Percentiles rank a stretch among this genome's conserved stretches.
These are phyloP conservation scores for Prunella strophiata DNA, from an alignment of 2,797 vertebrate species.

Conservation along the genomic window DNA sequence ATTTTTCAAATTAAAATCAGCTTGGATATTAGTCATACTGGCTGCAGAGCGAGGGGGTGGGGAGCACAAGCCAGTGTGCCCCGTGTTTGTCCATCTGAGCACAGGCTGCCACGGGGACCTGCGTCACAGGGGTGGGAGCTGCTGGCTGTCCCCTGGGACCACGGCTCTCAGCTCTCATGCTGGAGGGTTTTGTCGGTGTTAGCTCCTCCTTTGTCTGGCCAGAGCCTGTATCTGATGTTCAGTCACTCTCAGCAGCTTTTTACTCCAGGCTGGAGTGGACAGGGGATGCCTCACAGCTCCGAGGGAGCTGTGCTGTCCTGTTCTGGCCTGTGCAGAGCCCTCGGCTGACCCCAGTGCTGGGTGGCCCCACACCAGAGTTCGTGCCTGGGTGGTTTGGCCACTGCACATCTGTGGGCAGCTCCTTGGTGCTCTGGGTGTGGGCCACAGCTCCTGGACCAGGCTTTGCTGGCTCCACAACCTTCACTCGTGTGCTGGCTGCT, in stretches of 20 bases:
- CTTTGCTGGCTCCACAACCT: not conserved
- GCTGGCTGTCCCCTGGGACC: not conserved
- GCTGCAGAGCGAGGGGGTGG: conserved; percentile 65
- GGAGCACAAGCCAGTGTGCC: not conserved
- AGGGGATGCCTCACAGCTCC: not conserved
- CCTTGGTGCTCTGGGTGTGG: not conserved
- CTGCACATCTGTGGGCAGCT: not conserved
- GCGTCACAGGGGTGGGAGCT: not conserved
- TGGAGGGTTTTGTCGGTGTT: not conserved
- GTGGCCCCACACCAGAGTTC: rapidly evolving
- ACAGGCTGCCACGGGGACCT: not conserved
- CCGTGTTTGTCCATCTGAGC: not conserved
- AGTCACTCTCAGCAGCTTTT: not conserved
- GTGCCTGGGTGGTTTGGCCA: not conserved
- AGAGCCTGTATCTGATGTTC: not conserved
- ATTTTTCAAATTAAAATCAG: conserved; percentile 83
- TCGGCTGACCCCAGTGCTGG: rapidly evolving
- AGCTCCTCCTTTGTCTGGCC: not conserved
- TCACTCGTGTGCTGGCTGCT: not conserved
- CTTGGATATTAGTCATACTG: conserved; percentile 74
- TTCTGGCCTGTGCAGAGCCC: not conserved
- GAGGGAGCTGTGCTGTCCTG: not conserved
- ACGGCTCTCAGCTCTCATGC: rapidly evolving
- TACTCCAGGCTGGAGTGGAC: not conserved
- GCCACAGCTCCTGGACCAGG: not conserved